These are phyloP conservation scores for Petrolisthes manimaculis DNA, from an alignment of 2,888 invertebrate genomes.

Conservation along the genomic window DNA sequence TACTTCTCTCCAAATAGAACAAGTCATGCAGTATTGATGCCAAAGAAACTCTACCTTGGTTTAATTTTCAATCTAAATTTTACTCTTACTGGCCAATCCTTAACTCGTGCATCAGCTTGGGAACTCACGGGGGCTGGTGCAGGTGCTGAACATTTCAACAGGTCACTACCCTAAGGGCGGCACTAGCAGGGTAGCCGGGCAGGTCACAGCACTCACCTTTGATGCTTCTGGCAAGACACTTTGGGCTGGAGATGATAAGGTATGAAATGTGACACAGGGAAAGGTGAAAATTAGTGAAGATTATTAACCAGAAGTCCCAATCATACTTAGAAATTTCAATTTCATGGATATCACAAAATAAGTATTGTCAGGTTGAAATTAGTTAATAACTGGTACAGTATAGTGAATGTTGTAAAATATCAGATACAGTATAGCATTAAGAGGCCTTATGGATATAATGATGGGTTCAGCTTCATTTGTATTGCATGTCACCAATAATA, in stretches of 20 bases:
- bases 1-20: not conserved
- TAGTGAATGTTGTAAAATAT: too few relatives aligned
- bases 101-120: conserved; percentile 72
- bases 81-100: not conserved
- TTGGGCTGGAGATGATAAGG: conserved; percentile 86
- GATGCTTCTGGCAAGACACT: conserved; percentile 83
- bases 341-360: too few relatives aligned
- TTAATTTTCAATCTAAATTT: not conserved
- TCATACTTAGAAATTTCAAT: too few relatives aligned
- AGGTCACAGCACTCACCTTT: conserved; percentile 79
- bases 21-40: too few relatives aligned
- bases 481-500: too few relatives aligned
- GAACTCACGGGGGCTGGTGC: conserved; percentile 80
- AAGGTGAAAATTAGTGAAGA: not conserved
- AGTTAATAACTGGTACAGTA: too few relatives aligned
- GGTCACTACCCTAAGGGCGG: conserved; percentile 77
- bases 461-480: too few relatives aligned
- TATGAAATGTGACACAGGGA: conserved; percentile 67
- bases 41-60: not conserved
- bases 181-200: conserved; percentile 69
- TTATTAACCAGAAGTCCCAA: not conserved
- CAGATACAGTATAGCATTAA: too few relatives aligned
- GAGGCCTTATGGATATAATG: too few relatives aligned
- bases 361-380: too few relatives aligned
- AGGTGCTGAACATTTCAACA: conserved; percentile 86